Evolutionary conservation across 2,888 invertebrate species (phyloP).

Genomic region (Drosophila monieri): DNA sequence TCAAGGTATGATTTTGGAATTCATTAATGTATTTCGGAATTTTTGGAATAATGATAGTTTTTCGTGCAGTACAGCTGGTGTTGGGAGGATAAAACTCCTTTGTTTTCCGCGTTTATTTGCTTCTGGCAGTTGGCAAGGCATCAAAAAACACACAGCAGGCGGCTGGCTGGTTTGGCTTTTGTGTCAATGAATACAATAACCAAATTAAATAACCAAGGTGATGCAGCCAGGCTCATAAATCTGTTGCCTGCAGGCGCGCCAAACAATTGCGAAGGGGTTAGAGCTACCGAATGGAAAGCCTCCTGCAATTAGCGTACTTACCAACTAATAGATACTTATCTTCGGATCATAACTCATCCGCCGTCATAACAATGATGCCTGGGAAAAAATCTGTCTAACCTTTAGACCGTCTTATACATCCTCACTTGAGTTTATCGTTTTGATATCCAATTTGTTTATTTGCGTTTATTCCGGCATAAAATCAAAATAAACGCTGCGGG

Average conservation of each 20-base stretch:
- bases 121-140: conserved; percentile 71
- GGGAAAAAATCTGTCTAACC: conserved; percentile 20
- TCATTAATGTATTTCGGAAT: no score
- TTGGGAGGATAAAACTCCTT: conserved; percentile 36
- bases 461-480: conserved; percentile 61
- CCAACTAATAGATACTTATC: conserved; percentile 69
- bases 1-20: no score
- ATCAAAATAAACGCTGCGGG: conserved; percentile 59
- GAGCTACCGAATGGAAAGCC: not conserved
- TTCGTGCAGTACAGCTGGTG: conserved; percentile 7
- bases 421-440: conserved; percentile 19
- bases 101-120: conserved; percentile 51
- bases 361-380: conserved; percentile 24
- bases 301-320: conserved; percentile 66
- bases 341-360: conserved; percentile 40
- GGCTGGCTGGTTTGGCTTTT: conserved; percentile 63
- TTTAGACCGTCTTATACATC: not conserved
- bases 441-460: conserved; percentile 69
- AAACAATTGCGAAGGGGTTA: conserved; percentile 39
- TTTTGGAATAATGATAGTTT: not conserved
- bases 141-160: conserved; percentile 44
- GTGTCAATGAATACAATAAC: conserved; percentile 84
- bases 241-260: conserved; percentile 15
- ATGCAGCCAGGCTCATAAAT: conserved; percentile 57
- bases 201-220: conserved; percentile 81